Conservation (phyloP, 2,888 invertebrate genomes). For the Anagyrus pseudococci region DNA sequence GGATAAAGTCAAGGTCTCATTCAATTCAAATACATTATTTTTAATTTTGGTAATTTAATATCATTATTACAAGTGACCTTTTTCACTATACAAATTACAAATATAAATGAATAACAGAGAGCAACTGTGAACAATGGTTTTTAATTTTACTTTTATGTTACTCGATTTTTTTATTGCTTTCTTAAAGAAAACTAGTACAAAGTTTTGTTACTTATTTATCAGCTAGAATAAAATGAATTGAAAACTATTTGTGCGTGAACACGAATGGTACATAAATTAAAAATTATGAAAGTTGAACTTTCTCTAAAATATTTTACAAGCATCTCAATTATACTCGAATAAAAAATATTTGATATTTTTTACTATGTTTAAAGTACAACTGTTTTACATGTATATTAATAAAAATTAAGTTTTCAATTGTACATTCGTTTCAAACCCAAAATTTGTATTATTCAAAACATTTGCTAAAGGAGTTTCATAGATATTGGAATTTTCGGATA, state of each 20-base stretch:
- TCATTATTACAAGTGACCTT: too few relatives aligned
- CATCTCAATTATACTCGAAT: neutral
- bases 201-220: neutral
- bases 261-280: conserved; percentile 2
- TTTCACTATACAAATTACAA: too few relatives aligned
- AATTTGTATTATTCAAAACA: neutral
- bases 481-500: conserved; percentile 4
- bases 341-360: neutral
- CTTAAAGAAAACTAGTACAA: conserved; percentile 24
- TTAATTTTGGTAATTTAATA: too few relatives aligned
- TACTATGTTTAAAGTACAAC: neutral
- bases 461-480: conserved; percentile 3
- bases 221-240: conserved; percentile 6
- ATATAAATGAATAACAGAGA: too few relatives aligned
- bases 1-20: too few relatives aligned
- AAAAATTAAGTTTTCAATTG: neutral
- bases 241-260: conserved; percentile 22
- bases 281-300: neutral
- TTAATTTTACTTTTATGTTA: conserved; percentile 9
- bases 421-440: neutral
- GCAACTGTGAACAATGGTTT: too few relatives aligned
- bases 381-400: neutral
- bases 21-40: too few relatives aligned
- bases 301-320: neutral
- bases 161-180: conserved; percentile 10